Conservation (phyloP, 2,888 invertebrate genomes). For the Drosophila tanythrix region DNA sequence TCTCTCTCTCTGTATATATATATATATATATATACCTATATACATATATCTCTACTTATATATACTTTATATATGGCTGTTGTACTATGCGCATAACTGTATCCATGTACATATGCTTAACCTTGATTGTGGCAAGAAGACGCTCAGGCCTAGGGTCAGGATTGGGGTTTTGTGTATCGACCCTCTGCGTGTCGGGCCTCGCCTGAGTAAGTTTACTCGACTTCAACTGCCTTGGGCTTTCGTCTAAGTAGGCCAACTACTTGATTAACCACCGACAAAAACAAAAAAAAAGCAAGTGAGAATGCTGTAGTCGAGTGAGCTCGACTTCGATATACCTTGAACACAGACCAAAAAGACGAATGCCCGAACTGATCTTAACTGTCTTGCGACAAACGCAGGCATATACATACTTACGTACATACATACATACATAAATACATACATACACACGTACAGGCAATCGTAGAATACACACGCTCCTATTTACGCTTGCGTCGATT, state of each 20-base stretch:
- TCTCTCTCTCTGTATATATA: neutral
- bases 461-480: too few relatives aligned
- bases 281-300: neutral
- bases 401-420: neutral
- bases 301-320: neutral
- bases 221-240: slow-evolving; percentile 46
- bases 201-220: slow-evolving; percentile 14
- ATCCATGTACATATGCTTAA: slow-evolving; percentile 48
- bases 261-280: slow-evolving; percentile 46
- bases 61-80: slow-evolving; percentile 9
- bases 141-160: slow-evolving; percentile 20
- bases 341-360: too few relatives aligned
- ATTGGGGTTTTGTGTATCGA: slow-evolving; percentile 25
- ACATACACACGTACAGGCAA: neutral
- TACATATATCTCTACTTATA: slow-evolving; percentile 5
- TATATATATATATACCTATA: neutral
- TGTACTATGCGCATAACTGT: slow-evolving; percentile 26
- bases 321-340: neutral
- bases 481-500: neutral
- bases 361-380: neutral
- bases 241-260: slow-evolving; percentile 55
- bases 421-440: neutral
- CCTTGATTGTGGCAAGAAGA: slow-evolving; percentile 72
- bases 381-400: neutral
- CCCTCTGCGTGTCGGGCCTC: slow-evolving; percentile 34